Evolutionary conservation across 2,888 invertebrate species (phyloP), one percentile per base, ranked within the genome.

Genomic region (Caenorhabditis drosophilae): DNA sequence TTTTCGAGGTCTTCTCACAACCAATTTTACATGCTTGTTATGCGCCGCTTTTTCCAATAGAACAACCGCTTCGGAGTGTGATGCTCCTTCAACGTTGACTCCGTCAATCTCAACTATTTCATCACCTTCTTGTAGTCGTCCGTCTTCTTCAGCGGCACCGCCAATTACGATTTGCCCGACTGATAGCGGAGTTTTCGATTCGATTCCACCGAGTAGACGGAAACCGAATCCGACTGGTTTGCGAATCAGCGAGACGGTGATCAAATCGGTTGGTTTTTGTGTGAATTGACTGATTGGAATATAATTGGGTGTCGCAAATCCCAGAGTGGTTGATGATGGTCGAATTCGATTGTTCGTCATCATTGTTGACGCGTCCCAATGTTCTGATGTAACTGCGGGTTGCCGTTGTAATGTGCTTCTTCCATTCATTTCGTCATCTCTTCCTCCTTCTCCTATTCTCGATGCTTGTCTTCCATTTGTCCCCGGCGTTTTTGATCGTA

Each of bases 111-210:
- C 69, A 0, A 74, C 53, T 16, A 67, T 70, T 38, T 97, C 90
- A 85, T 98, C 98, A 0, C 94, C 94, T 0, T 92, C 90, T 38
- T 90, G 89, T 52, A 98, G 89, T 38, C 93, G 88, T 0, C 93
- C 93, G 86, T 97, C 95, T 44, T 91, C 85, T 84, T 92, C 91
- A 1, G 93, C 97, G 1, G 96, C 92, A 2, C 97, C 97, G 23
- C 93, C 93, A 1, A 93, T 91, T 52, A 97, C 95, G 68, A 97
- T 94, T 84, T 94, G 92, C 2, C 97, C 96, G 26, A 97, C 94
- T 11, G 94, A 92, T 63, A 96, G 89, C 89, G 72, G 68, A 1
- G 74, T 76, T 46, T 74, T 76, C 47, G 76, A 73, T 71, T 78
- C 97, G 0, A 93, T 93, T 38, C 98, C 98, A 22, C 97, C 97